Conservation (phyloP, 2,797 vertebrate species). For the Sparidentex hasta region DNA sequence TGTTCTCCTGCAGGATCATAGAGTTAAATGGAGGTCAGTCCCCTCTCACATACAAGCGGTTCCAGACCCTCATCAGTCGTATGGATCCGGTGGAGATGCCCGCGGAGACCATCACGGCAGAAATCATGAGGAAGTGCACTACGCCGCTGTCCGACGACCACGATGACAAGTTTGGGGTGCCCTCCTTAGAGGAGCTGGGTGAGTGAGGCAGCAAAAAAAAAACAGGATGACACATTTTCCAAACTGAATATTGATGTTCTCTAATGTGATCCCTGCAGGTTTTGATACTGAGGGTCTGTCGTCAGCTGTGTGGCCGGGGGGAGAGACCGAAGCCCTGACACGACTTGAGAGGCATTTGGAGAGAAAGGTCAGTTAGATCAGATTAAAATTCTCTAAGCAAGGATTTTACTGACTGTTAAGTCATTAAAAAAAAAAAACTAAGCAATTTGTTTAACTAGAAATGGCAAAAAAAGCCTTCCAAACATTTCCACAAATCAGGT, state of each 20-base stretch:
- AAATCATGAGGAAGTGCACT: constrained; percentile 90
- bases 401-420: not conserved
- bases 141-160: constrained; percentile 95
- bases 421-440: not conserved
- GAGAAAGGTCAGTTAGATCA: constrained; percentile 88
- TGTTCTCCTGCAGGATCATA: constrained; percentile 89
- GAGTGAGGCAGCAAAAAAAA: constrained; percentile 46
- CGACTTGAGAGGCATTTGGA: constrained; percentile 96
- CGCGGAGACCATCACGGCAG: constrained; percentile 91
- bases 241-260: not conserved
- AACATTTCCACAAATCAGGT: not conserved
- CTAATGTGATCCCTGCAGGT: constrained; percentile 80
- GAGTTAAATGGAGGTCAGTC: constrained; percentile 96
- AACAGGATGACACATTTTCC: not conserved
- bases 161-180: constrained; percentile 96
- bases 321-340: constrained; percentile 96
- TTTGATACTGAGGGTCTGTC: constrained; percentile 96
- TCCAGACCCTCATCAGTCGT: constrained; percentile 96
- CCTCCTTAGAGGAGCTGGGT: constrained; percentile 98
- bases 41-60: constrained; percentile 97
- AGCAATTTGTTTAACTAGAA: not conserved
- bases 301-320: constrained; percentile 97
- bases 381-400: too few species aligned
- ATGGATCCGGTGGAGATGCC: constrained; percentile 94
- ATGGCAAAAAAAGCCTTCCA: not conserved